Base-by-base conservation (phyloP, 1,140 invertebrate genomes). In the Sminthurinus signatus region DNA sequence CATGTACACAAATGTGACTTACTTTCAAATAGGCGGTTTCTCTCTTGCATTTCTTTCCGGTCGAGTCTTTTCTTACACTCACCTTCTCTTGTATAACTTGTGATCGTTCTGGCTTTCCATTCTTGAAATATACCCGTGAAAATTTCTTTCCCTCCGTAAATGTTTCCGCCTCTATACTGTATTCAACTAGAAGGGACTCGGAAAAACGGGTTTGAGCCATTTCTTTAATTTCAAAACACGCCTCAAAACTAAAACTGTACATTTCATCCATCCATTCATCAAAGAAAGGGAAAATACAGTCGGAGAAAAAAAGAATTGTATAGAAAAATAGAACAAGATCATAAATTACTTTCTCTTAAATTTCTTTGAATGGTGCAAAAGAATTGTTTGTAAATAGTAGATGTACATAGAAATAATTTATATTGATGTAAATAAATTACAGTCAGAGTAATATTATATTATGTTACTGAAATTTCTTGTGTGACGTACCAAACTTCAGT, bases 161-260 rank as follows among this genome's bases (percentile, higher is more conserved):
- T 1, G 87, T 88, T 78, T 93, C 90, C 0, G 88, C 89, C 78
- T 91, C 88, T n/a, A 93, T 85, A 10, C 81, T 81, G 75, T 88
- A 90, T 68, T 84, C 82, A 1, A 92, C 74, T 64, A 77, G 69
- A 73, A 80, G 52, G 1, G 61, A 66, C 19, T 74, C 75, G 4
- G 81, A 36, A 36, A 8, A 36, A 36, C 5, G 32, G 32, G 15
- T 36, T 5, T 8, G 57, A 0, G 64, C 36, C 19, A 84, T 75
- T 1, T 84, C 83, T 67, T 85, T 82, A 54, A 93, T 87, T 65
- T 83, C 83, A 73, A 91, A 93, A 75, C 93, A 96, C 0, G 89
- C 85, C 77, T 88, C 79, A 71, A 95, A 91, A n/a, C 86, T 82
- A 73, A 96, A 93, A 76, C 86, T 87, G 68, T 23, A 80, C n/a